A percentile compares a stretch with the other conserved stretches of the same genome.
Evolutionary conservation across 2,797 vertebrate genomes (phyloP).

Genomic region (Philypnodon macrostomus): DNA sequence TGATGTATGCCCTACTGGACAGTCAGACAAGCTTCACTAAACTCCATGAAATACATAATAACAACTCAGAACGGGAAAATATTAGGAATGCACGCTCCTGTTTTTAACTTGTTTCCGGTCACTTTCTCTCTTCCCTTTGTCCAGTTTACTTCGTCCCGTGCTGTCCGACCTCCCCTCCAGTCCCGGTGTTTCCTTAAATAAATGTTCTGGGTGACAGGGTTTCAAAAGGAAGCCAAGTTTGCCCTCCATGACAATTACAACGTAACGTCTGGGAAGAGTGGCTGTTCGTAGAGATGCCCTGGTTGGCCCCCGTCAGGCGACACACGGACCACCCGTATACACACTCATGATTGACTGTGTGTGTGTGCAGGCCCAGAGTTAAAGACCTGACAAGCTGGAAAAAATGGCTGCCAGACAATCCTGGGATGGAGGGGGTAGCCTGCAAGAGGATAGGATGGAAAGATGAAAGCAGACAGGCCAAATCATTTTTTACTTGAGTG

Average conservation of each 20-base stretch:
- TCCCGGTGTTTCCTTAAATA: conserved; percentile 65
- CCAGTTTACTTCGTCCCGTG: conserved; percentile 42
- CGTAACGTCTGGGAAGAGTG: conserved; percentile 49
- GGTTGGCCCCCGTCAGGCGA: conserved; percentile 21
- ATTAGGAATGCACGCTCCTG: conserved; percentile 34
- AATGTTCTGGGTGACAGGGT: conserved; percentile 67
- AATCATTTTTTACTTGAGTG: conserved; percentile 61
- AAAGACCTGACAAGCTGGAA: conserved; percentile 46
- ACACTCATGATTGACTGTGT: conserved; percentile 38
- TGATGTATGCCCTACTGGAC: no score
- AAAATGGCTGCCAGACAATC: conserved; percentile 43
- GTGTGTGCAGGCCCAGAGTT: conserved; percentile 28
- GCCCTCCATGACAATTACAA: conserved; percentile 63
- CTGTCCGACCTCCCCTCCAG: conserved; percentile 3
- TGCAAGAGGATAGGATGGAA: conserved; percentile 25
- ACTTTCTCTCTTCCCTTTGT: conserved; percentile 28
- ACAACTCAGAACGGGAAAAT: conserved; percentile 21
- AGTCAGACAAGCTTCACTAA: no score
- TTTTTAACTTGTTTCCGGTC: conserved; percentile 30
- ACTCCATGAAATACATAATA: conserved; percentile 28
- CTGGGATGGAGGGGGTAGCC: conserved; percentile 21
- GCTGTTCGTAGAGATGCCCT: conserved; percentile 30
- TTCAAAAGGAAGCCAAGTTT: conserved; percentile 70
- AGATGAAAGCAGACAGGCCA: conserved; percentile 54
- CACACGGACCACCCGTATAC: conserved; percentile 59